Evolutionary conservation across 2,113 vertebrate species (phyloP).

Genomic region (Rafetus swinhoei): DNA sequence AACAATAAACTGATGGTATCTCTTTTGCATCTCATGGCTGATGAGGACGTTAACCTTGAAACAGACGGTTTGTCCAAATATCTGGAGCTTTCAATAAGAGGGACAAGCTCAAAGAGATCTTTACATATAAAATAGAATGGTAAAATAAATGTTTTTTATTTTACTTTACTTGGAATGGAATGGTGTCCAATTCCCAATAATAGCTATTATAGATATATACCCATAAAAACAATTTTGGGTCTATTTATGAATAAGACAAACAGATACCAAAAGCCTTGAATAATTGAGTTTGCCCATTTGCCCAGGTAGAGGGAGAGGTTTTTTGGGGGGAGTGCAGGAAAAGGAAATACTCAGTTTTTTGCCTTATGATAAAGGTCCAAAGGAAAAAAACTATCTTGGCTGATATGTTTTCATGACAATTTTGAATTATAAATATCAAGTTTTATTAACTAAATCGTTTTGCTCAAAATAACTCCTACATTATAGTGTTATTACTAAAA

Average conservation of each 20-base stretch:
- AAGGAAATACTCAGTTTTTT: too few relatives aligned
- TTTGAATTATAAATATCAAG: background rate
- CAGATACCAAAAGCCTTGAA: background rate
- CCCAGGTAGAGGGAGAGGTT: background rate
- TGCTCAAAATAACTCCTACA: background rate
- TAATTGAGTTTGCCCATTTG: background rate
- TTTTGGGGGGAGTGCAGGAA: background rate
- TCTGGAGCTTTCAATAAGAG: constrained; percentile 14
- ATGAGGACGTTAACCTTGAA: constrained; percentile 72
- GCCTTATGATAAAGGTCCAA: background rate
- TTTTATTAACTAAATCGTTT: background rate
- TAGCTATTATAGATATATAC: constrained; percentile 10
- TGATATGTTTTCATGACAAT: background rate
- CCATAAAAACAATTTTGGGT: background rate
- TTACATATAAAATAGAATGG: background rate
- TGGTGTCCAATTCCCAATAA: background rate
- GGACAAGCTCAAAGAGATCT: too few relatives aligned
- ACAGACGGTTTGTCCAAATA: constrained; percentile 6
- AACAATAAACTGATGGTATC: constrained; percentile 72
- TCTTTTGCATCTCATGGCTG: constrained; percentile 44
- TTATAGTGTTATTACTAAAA: background rate
- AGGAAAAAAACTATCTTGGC: background rate
- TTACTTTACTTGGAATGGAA: background rate
- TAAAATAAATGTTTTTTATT: background rate
- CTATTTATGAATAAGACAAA: background rate